Evolutionary conservation across 2,797 vertebrate genomes (phyloP).

Genomic region (Rhodeus uyekii): DNA sequence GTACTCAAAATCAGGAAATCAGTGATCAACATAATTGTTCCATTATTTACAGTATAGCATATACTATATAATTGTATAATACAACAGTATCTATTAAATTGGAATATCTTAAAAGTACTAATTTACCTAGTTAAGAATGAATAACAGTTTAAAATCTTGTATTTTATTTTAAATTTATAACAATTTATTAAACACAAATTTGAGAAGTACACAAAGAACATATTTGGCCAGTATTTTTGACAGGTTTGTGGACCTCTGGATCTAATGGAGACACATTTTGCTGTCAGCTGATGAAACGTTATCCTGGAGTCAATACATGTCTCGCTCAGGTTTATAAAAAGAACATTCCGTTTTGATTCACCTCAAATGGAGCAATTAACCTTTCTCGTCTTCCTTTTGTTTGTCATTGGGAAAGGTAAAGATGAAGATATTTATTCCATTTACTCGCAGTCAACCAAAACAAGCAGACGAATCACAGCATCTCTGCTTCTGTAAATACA

Average conservation of each 20-base stretch:
- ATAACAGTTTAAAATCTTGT: neutral
- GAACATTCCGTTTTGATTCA: constrained; percentile 73
- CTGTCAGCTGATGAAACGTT: constrained; percentile 41
- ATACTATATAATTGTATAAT: neutral
- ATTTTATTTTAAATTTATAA: neutral
- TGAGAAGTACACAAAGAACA: neutral
- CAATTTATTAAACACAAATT: too few species aligned
- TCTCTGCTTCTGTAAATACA: constrained; percentile 70
- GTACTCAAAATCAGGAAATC: neutral
- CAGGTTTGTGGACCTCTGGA: constrained; percentile 31
- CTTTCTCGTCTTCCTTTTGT: constrained; percentile 80
- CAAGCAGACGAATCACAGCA: constrained; percentile 80
- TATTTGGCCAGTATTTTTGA: constrained; percentile 21
- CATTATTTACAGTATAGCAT: neutral
- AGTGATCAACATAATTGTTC: neutral
- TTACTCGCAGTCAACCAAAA: constrained; percentile 81
- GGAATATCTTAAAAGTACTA: neutral
- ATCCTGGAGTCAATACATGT: constrained; percentile 50
- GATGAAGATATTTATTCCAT: constrained; percentile 85
- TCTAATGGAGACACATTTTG: constrained; percentile 50
- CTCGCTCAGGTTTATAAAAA: constrained; percentile 66
- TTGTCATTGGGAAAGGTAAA: constrained; percentile 80
- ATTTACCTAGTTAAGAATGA: neutral
- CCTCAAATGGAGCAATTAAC: constrained; percentile 81
- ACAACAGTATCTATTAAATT: neutral